phyloP scores from a whole-genome alignment of 2,888 invertebrate genomes.

The Cynaeus angustus region DNA sequence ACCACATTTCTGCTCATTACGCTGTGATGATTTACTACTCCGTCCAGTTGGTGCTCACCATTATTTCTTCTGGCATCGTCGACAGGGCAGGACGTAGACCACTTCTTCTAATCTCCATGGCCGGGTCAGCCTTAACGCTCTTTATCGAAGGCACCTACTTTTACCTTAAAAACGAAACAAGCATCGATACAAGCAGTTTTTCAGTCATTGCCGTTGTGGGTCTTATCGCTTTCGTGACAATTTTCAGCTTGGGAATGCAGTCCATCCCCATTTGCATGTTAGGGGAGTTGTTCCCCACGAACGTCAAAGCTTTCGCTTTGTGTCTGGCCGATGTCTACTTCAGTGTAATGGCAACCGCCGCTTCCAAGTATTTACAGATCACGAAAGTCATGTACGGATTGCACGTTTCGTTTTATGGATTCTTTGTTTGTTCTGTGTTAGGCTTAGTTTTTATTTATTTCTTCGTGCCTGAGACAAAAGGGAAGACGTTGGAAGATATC shows the following conservation, averaged over 20 bases:
- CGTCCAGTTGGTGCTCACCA: constrained; percentile 75
- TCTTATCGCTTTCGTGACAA: constrained; percentile 72
- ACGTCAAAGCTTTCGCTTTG: constrained; percentile 75
- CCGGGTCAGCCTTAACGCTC: constrained; percentile 70
- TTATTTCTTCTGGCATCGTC: constrained; percentile 75
- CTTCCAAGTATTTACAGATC: constrained; percentile 72
- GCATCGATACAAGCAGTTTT: constrained; percentile 66
- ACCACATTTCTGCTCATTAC: constrained; percentile 68
- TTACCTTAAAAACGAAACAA: constrained; percentile 68
- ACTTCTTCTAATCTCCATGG: constrained; percentile 73
- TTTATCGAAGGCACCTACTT: constrained; percentile 71
- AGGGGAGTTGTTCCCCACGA: constrained; percentile 75
- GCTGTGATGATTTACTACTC: constrained; percentile 68
- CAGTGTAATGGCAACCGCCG: constrained; percentile 71
- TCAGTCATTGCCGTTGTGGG: constrained; percentile 71
- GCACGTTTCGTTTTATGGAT: constrained; percentile 80
- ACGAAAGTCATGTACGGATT: constrained; percentile 76
- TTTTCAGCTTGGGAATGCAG: constrained; percentile 74
- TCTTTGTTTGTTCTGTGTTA: constrained; percentile 75
- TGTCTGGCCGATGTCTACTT: constrained; percentile 74
- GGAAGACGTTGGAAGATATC: constrained; percentile 81
- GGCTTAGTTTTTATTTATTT: constrained; percentile 77
- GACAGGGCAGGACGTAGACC: constrained; percentile 75
- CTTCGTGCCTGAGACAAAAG: constrained; percentile 81
- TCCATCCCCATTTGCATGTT: constrained; percentile 73